These are phyloP conservation scores for Squalus acanthias DNA, from an alignment of 2,797 vertebrate species.

Conservation along the genomic window DNA sequence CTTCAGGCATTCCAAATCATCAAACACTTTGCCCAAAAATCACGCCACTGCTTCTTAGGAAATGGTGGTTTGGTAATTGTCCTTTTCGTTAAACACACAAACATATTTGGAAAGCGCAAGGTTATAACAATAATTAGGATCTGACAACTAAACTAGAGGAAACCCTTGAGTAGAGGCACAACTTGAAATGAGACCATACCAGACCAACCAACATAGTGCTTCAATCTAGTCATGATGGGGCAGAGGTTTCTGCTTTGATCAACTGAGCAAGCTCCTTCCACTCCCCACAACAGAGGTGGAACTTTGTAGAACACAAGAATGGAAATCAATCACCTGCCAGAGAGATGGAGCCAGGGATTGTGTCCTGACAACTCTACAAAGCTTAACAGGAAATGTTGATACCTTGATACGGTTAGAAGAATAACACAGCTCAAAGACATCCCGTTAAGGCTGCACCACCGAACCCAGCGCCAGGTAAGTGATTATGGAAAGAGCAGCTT, in stretches of 20 bases:
- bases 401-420: background rate
- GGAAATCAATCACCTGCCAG: background rate
- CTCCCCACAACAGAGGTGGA: background rate
- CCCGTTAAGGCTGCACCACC: too few species aligned
- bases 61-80: background rate
- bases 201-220: too few species aligned
- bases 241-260: background rate
- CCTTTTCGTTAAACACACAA: too few species aligned
- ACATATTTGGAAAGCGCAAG: background rate
- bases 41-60: background rate
- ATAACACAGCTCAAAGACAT: background rate
- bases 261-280: background rate
- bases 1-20: background rate
- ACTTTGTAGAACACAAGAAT: background rate
- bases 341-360: background rate
- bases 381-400: background rate
- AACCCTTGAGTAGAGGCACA: background rate
- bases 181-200: background rate
- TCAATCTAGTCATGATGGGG: too few species aligned
- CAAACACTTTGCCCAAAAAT: background rate
- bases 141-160: background rate
- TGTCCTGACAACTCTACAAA: background rate
- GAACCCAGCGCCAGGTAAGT: too few species aligned
- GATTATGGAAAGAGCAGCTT: too few species aligned
- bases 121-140: background rate